These are phyloP conservation scores for Bombus confusus DNA, from an alignment of 1,140 invertebrate species.

Conservation along the genomic window DNA sequence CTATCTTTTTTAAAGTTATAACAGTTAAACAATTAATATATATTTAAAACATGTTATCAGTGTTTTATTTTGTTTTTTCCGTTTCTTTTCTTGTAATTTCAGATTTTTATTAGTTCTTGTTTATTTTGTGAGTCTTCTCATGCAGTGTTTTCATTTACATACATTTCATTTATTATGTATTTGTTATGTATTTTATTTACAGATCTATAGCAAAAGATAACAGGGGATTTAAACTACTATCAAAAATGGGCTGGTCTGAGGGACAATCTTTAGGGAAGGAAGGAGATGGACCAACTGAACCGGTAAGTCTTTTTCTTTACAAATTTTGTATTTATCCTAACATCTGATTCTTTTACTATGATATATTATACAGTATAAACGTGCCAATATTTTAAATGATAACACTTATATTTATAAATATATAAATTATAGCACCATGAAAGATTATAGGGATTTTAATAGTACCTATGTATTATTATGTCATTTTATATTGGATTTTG, in stretches of 20 bases:
- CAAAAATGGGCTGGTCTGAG: constrained; percentile 96
- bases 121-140: background rate
- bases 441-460: too few relatives aligned
- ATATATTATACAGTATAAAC: too few relatives aligned
- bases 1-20: too few relatives aligned
- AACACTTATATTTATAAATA: too few relatives aligned
- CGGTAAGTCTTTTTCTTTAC: constrained; percentile 85
- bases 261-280: constrained; percentile 92
- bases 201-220: constrained; percentile 91
- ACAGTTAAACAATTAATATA: too few relatives aligned
- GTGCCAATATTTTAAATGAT: too few relatives aligned
- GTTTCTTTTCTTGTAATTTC: background rate
- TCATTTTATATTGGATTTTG: background rate
- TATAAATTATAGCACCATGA: too few relatives aligned
- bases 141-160: too few relatives aligned
- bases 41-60: background rate
- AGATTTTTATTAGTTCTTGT: background rate
- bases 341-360: background rate
- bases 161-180: background rate
- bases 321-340: background rate
- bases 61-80: background rate
- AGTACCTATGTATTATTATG: background rate
- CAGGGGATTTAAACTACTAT: constrained; percentile 93
- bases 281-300: constrained; percentile 87
- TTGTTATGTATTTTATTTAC: constrained; percentile 52